Evolutionary conservation across 1,140 invertebrate genomes (phyloP).

Genomic region (Drosophila chauvacae): DNA sequence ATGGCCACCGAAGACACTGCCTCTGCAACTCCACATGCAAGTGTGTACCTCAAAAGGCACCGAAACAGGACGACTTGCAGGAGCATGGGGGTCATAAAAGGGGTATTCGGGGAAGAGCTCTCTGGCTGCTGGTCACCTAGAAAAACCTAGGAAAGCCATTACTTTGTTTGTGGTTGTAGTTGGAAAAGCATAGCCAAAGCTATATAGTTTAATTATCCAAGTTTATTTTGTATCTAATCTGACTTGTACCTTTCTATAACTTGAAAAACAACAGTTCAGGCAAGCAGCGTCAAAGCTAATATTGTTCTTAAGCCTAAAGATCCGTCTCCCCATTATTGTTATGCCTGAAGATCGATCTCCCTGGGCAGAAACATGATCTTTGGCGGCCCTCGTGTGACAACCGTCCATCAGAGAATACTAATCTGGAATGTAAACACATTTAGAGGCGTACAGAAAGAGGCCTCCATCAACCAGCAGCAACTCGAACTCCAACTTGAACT

Average conservation of each 20-base stretch:
- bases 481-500: background rate
- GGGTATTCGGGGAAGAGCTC: conserved; percentile 3
- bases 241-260: background rate
- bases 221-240: background rate
- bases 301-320: background rate
- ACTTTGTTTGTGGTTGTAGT: background rate
- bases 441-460: background rate
- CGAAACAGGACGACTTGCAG: conserved; percentile 5
- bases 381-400: conserved; percentile 19
- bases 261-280: background rate
- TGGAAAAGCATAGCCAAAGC: background rate
- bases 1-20: conserved; percentile 2
- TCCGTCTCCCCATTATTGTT: background rate
- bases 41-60: conserved; percentile 4
- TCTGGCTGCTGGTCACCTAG: background rate
- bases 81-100: conserved; percentile 12
- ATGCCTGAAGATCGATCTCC: background rate
- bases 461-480: conserved; percentile 11
- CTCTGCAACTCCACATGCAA: background rate
- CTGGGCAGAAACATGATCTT: background rate
- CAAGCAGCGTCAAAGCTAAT: conserved; percentile 3
- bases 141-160: background rate
- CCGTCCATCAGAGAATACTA: conserved; percentile 25
- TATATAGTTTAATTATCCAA: no score
- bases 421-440: conserved; percentile 28